Base-by-base conservation (phyloP, 2,797 vertebrate genomes). In the Syngnathus rostellatus region DNA sequence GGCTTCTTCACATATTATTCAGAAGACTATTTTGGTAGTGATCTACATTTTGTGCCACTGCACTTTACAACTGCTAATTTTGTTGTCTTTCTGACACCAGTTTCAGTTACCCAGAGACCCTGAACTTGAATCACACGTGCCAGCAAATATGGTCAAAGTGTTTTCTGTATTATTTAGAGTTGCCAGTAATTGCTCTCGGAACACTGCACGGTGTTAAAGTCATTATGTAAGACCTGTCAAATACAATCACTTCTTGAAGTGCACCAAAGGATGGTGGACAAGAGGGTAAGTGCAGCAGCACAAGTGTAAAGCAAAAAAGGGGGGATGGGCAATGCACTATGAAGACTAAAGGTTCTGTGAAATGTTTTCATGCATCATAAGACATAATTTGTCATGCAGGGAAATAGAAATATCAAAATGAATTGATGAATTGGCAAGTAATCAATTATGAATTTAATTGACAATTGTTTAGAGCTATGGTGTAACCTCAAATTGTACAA, bases 211-310 rank as follows among this genome's bases (percentile, higher is more conserved):
- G 70, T 66, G 39, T 79, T 79, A 81, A 31, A 78, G 60, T 66
- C 62, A 71, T 88, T 85, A 85, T 75, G 76, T 81, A 85, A 88
- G 78, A 78, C 75, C 63, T 79, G 79, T 82, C 81, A 71, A 69
- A 81, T 75, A 61, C 64, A 68, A 72, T 84, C 72, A 75, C 70
- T 78, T 65, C 70, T 67, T 66, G 65, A 74, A 82, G 40, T 67
- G 57, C 70, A 68, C 41, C 9, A 38, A 71, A 63, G 62, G 68
- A 76, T 73, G 66, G 45, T 37, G 38, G 25, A 53, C 63, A 54
- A 54, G 68, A 70, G 64, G 17, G 14, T 59, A 68, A 65, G 74
- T 78, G 58, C 14, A 69, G 68, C 50, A 71, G 73, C 69, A 79
- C 68, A 59, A 71, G 68, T 61, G 57, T 68, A 40, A 25, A 62